Evolutionary conservation across 2,113 vertebrate genomes (phyloP), one percentile per base, ranked within the genome.

Genomic region (Eidolon helvum): DNA sequence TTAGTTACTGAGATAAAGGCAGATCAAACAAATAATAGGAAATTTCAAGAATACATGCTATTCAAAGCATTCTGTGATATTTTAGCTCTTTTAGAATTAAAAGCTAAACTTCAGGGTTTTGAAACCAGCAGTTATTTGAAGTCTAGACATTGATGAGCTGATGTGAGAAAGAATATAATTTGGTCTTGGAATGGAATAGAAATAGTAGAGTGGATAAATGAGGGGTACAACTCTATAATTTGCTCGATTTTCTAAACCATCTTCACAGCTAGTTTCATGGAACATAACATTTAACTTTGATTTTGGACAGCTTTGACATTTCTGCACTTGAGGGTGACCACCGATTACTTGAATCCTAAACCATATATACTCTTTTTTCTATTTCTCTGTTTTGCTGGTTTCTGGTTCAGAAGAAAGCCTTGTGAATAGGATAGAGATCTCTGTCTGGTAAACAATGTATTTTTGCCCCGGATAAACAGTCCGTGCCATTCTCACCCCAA

Each of bases 181-280:
- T 94, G 43, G 57, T 53, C 68, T 97, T 94, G 59, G 74, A 87
- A 97, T 82, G 48, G 28, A 71, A 87, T 63, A 95, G 68, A 96
- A 83, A 92, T 86, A 90, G 86, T 33, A 93, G 55, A 93, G 77
- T 65, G 91, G 57, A 84, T 68, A 97, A 95, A 83, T 79, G 38
- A 92, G 24, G 85, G 80, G 77, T 66, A 61, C 57, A 84, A 71
- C 48, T 38, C 87, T 90, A 33, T 65, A 94, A 96, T 97, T 96
- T 96, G 72, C 53, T 66, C 94, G 88, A 40, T 95, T 96, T 95
- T 96, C 85, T 92, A 96, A 96, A 96, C 82, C 66, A 95, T 92
- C 66, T 80, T 91, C 78, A 96, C 55, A 95, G 91, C 63, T 61
- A 66, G 50, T 86, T 94, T 91, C 35, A 35, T 84, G 66, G 48